Base-by-base conservation (phyloP, 2,113 vertebrate genomes). In the Plectropomus leopardus region DNA sequence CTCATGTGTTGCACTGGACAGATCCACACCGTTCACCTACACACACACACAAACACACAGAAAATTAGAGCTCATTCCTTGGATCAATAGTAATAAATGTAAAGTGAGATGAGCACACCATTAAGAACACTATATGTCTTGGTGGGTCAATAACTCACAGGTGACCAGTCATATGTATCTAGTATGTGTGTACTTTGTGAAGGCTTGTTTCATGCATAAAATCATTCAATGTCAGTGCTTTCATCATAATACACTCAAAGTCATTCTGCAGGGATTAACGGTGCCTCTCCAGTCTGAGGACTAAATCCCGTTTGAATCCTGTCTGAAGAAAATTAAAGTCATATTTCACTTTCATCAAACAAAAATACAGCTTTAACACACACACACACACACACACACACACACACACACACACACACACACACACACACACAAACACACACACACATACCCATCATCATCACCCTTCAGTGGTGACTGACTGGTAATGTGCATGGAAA, bases 1-100 rank as follows among this genome's bases (percentile, higher is more conserved):
- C 66, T 99, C 98, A 2, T 99, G 98, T 16, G 98, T 99, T 19
- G 98, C 97, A 83, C 93, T 94, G 95, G 96, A 96, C 69, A 99
- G 93, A 83, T 99, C 97, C 72, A 99, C 96, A 51, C 97, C 97
- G 54, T 99, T 99, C 69, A 99, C 98, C 97, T 99, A 51, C 23
- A 71, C 21, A 72, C 40, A 82, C 11, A 68, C 2, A 60, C 59
- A 70, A 70, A 50, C 26, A 57, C 61, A 30, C 10, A 32, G 36
- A 40, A 10, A 36, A 42, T 81, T 66, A 77, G 5, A 75, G 11
- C n/a, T 16, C n/a, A 24, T 19, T 5, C 11, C 30, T 54, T 36
- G 24, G 51, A 76, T 87, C 55, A 78, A 74, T 63, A 71, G 23
- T 16, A 47, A 76, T 45, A 0, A 17, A 75, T 1, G 15, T 48